Base-by-base conservation (phyloP, 2,113 vertebrate species). In the Kryptolebias marmoratus region DNA sequence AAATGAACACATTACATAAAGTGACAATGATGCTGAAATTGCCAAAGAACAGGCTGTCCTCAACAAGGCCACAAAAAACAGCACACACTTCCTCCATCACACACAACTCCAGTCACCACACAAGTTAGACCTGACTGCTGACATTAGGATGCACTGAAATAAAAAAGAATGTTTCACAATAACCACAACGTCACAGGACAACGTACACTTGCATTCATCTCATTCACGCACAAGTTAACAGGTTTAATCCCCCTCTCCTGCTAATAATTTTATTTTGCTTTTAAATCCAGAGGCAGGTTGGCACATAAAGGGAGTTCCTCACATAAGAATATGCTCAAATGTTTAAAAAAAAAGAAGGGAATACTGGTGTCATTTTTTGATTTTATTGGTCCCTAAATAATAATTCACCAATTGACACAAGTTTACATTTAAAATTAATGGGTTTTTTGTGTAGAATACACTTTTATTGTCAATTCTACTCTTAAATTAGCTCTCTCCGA, bases 1-100 rank as follows among this genome's bases (percentile, higher is more conserved):
- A 73, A 83, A 55, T 79, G 22, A 89, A 68, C 79, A 89, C 73
- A 71, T 72, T 81, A 76, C 79, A 63, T 74, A 42, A 84, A 80
- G 44, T 88, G 64, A 73, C 73, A 55, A 56, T 77, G 66, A 77
- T 70, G 66, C 68, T 4, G 48, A 73, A 84, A 75, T 49, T 55
- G 69, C 78, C 59, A 59, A 5, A 57, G 42, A 78, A 68, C 68
- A 45, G 75, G 67, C 64, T 36, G 44, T 77, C 65, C 73, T 75
- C 62, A 63, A 85, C 85, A 93, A 93, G 92, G 92, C 90, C 90
- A 92, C 88, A 48, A 53, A 79, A 71, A 88, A 78, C 1, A 53
- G 55, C 72, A 65, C 68, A 30, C 22, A 32, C 16, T 39, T 5
- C 60, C 66, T 44, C 65, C 44, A 66, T 47, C 48, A 27, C 22